Conservation (phyloP, 2,113 vertebrate species). For the Ptilonorhynchus violaceus region DNA sequence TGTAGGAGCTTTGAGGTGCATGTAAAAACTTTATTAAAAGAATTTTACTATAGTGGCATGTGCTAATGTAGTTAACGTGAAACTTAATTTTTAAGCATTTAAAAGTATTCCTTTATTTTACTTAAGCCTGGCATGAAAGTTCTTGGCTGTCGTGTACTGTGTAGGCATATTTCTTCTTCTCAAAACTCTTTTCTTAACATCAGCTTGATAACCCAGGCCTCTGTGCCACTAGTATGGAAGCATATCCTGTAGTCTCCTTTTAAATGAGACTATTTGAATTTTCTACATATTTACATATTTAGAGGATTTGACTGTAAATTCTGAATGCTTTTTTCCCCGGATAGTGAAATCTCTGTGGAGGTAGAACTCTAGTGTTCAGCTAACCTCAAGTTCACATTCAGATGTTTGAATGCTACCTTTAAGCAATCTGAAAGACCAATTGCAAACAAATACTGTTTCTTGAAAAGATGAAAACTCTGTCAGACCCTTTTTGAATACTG, state of each 20-base stretch:
- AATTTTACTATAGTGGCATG: slow-evolving; percentile 21
- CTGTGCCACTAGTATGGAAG: not conserved
- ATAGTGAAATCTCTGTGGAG: not conserved
- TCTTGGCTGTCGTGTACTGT: not conserved
- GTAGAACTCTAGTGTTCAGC: not conserved
- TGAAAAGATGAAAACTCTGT: not conserved
- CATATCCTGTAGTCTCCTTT: not conserved
- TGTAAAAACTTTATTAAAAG: slow-evolving; percentile 13
- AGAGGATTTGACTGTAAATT: not conserved
- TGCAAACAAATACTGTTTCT: not conserved
- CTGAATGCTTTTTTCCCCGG: not conserved
- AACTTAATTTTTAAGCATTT: not conserved
- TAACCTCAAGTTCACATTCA: not conserved
- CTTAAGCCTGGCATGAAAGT: not conserved
- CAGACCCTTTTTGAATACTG: not conserved
- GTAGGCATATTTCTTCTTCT: not conserved
- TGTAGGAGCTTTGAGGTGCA: slow-evolving; percentile 56
- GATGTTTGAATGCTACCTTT: not conserved
- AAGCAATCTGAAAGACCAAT: not conserved
- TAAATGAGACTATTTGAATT: not conserved
- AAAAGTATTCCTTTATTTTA: not conserved
- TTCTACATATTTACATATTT: not conserved
- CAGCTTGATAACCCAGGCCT: not conserved
- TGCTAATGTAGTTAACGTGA: not conserved
- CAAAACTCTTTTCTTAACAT: not conserved